Evolutionary conservation across 2,888 invertebrate genomes (phyloP), one percentile per base, ranked within the genome.

Genomic region (Apamea epomidion): DNA sequence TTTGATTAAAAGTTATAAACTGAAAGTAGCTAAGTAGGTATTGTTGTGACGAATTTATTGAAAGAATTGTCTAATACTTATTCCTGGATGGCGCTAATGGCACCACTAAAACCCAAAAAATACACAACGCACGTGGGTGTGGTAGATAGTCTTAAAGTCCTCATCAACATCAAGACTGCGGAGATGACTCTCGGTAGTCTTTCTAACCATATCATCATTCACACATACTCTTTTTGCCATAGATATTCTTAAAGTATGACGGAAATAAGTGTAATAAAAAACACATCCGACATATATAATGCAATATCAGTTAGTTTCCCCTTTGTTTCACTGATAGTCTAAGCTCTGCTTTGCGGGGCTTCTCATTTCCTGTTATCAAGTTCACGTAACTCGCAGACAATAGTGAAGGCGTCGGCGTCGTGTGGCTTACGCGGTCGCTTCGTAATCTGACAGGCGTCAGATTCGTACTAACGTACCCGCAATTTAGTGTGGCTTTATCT

Each of bases 321-420:
- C n/a, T 72, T 62, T 82, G 68, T 82, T 48, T 62, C 25, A 42
- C 58, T 29, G 72, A 58, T 58, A 72, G 48, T 51, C 58, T 42
- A 65, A 76, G 45, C 64, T 69, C 58, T 64, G 82, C 29, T 48
- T 82, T 72, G 82, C 58, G 7, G n/a, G 12, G 58, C 37, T 73
- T 82, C 51, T 86, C 37, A 86, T 82, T 86, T 86, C 83, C 87
- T 82, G 58, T 64, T 83, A 68, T 64, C 48, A 48, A 64, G 25
- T 72, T 48, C 64, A 86, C 16, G 48, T 32, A 42, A 69, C 42
- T 73, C 12, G 21, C 8, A 25, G 6, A 81, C 5, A 73, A 81
- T 70, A 60, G 32, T 42, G 29, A 21, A 60, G 10, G 48, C 51
- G 10, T 48, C 4, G 14, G 48, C 21, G 16, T 73, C 25, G n/a